These are phyloP conservation scores for Percopsis transmontana DNA, from an alignment of 2,113 vertebrate genomes.

Conservation along the genomic window DNA sequence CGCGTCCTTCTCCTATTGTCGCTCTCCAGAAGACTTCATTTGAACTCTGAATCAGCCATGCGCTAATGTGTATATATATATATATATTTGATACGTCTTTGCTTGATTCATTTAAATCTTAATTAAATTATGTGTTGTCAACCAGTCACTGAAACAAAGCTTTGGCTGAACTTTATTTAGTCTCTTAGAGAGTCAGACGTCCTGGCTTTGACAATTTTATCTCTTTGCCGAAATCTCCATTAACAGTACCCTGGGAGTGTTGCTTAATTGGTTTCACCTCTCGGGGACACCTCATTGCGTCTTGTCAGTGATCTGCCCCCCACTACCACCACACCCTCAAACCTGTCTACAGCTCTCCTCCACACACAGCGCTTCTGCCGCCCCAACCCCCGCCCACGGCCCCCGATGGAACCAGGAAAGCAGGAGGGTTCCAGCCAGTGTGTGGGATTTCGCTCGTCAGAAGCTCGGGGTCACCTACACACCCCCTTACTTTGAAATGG, in stretches of 20 bases:
- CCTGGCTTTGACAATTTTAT: constrained; percentile 23
- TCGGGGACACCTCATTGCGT: constrained; percentile 64
- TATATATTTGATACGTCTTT: neutral
- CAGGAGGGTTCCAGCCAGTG: constrained; percentile 70
- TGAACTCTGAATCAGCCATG: constrained; percentile 6
- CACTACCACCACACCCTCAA: constrained; percentile 3
- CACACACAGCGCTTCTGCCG: constrained; percentile 27
- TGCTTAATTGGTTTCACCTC: constrained; percentile 78
- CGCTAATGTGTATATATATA: neutral
- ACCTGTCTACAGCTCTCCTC: neutral
- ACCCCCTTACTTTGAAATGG: constrained; percentile 82
- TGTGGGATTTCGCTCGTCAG: constrained; percentile 79
- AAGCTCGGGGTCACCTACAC: constrained; percentile 80
- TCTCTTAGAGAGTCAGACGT: constrained; percentile 21
- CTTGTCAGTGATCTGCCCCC: constrained; percentile 62
- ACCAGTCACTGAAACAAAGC: no score
- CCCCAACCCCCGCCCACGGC: constrained; percentile 36
- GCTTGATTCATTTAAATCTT: no score
- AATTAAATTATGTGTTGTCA: no score
- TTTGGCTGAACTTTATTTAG: no score
- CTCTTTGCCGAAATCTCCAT: constrained; percentile 52
- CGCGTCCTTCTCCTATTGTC: constrained; percentile 39
- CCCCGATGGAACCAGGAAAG: constrained; percentile 63
- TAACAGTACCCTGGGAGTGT: constrained; percentile 62
- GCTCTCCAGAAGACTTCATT: constrained; percentile 19